phyloP scores from a whole-genome alignment of 2,113 vertebrate species.

The Cochlearius cochlearius region DNA sequence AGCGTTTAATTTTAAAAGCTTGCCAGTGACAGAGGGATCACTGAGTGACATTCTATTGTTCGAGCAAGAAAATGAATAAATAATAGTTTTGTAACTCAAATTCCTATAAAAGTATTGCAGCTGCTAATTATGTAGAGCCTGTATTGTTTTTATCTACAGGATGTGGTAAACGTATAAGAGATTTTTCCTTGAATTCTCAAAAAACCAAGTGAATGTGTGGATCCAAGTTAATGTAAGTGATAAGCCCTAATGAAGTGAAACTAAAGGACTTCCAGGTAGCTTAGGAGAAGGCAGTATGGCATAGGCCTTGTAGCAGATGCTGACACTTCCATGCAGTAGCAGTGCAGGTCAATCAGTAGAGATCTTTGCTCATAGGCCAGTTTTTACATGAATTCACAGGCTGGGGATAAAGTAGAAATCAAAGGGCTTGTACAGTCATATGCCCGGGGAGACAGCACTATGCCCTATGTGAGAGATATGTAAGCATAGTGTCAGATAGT shows the following conservation, averaged over 20 bases:
- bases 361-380: neutral
- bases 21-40: neutral
- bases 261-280: neutral
- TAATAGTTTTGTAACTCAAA: neutral
- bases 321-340: neutral
- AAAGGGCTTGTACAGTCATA: neutral
- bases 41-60: neutral
- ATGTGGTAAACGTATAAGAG: neutral
- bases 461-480: neutral
- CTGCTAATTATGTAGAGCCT: neutral
- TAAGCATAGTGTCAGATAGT: neutral
- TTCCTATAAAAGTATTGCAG: neutral
- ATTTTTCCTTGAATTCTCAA: neutral
- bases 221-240: neutral
- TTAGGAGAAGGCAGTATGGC: neutral
- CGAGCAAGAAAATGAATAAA: conserved; percentile 2
- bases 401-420: neutral
- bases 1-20: neutral
- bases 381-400: neutral
- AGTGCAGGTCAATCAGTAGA: neutral
- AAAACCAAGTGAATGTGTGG: neutral
- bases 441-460: neutral
- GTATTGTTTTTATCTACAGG: neutral
- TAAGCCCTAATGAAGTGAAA: neutral
- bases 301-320: rapidly evolving